phyloP scores from a whole-genome alignment of 1,140 invertebrate species.

The Temnothorax nylanderi region DNA sequence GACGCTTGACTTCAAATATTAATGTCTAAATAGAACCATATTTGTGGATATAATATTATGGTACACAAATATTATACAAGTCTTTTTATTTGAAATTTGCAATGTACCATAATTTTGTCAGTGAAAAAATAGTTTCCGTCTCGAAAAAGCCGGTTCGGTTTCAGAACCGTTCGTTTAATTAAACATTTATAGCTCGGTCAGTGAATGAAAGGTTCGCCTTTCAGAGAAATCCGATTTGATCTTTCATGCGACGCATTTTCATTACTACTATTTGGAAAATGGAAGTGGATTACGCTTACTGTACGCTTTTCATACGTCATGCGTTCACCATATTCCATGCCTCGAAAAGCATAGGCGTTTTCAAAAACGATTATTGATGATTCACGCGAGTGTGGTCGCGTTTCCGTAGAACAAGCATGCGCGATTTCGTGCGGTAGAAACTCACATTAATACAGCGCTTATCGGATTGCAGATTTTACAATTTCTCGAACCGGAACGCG shows the following conservation, averaged over 20 bases:
- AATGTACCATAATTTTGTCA: background rate
- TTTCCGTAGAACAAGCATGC: background rate
- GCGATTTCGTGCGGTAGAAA: background rate
- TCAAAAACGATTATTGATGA: slow-evolving; percentile 22
- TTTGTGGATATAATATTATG: background rate
- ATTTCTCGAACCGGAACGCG: background rate
- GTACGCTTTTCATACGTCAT: background rate
- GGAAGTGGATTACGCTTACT: slow-evolving; percentile 15
- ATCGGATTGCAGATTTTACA: slow-evolving; percentile 6
- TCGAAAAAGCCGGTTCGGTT: background rate
- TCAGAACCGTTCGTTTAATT: slow-evolving; percentile 19
- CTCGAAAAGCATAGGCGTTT: slow-evolving; percentile 5
- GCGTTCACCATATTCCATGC: slow-evolving; percentile 5
- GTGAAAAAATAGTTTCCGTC: background rate
- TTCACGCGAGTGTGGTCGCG: background rate
- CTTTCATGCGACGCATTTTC: slow-evolving; percentile 31
- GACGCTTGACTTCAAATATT: background rate
- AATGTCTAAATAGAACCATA: background rate
- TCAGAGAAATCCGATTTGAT: slow-evolving; percentile 16
- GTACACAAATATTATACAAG: background rate
- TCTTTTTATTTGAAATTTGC: background rate
- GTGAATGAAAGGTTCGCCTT: background rate
- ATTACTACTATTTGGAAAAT: slow-evolving; percentile 32
- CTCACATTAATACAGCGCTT: background rate
- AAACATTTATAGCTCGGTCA: slow-evolving; percentile 38